Base-by-base conservation (phyloP, 2,888 invertebrate species). In the Maniola hyperantus region DNA sequence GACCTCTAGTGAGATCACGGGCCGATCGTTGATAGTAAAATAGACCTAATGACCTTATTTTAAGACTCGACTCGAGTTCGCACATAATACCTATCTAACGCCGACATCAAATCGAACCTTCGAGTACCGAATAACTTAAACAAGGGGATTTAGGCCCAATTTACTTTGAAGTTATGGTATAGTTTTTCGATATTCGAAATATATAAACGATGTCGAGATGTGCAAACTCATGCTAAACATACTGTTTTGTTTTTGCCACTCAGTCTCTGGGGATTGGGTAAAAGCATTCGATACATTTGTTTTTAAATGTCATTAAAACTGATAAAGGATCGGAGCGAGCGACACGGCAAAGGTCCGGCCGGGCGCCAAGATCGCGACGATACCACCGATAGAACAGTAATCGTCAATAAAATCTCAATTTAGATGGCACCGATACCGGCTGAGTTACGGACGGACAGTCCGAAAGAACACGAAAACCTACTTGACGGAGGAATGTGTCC, bases 351-450 rank as follows among this genome's bases (percentile, higher is more conserved):
- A 76, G 78, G 79, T 77, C 77, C 78, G 79, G 77, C 77, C 83
- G 83, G 89, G 90, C 90, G 91, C 90, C 91, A 89, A 91, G 91
- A 92, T 92, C 91, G 91, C 91, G 84, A 91, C 89, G 91, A 92
- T 92, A 92, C 81, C 84, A 83, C 80, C 85, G 78, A 89, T 89
- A 91, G 91, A 89, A 90, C 91, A 91, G 89, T 90, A 92, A 92
- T 92, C 91, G 91, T 86, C 91, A 91, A 91, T 92, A 91, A 92
- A 91, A 91, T 92, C 91, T 92, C 91, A 90, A 90, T 91, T 91
- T 90, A 92, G 92, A 92, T 92, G 89, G 91, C 84, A 86, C 83
- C 88, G 92, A 92, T 92, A 92, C 80, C 83, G 81, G 70, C 87
- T 92, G 92, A 92, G 88, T 90, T 92, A 92, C 91, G 91, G 89